These are phyloP conservation scores for Eupsittula cactorum DNA, from an alignment of 2,113 vertebrate species.

Conservation along the genomic window DNA sequence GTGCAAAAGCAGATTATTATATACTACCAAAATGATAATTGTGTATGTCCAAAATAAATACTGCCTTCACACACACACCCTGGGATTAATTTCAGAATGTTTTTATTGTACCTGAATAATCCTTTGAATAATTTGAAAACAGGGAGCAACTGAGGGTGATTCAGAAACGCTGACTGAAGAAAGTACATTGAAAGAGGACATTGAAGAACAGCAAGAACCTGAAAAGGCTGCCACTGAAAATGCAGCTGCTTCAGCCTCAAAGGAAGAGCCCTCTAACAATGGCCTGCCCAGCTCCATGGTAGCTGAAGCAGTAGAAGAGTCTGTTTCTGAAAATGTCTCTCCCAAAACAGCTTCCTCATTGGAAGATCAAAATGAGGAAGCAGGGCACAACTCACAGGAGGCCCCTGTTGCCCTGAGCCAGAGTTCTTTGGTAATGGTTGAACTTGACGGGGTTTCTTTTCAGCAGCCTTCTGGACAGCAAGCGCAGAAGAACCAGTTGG, in stretches of 20 bases:
- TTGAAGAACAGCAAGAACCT: conserved; percentile 40
- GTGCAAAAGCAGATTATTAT: not conserved
- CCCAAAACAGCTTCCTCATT: conserved; percentile 58
- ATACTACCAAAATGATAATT: not conserved
- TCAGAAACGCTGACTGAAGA: conserved; percentile 54
- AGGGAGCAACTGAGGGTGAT: not conserved
- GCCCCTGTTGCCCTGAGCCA: conserved; percentile 63
- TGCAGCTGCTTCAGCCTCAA: not conserved
- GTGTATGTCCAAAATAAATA: not conserved
- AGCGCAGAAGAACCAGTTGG: conserved; percentile 71
- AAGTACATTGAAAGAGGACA: conserved; percentile 17
- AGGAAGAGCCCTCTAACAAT: conserved; percentile 69
- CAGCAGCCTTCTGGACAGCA: conserved; percentile 64
- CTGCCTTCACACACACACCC: not conserved
- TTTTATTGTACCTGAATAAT: not conserved
- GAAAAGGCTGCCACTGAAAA: conserved; percentile 36
- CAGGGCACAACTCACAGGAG: conserved; percentile 66
- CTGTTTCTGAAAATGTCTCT: conserved; percentile 59
- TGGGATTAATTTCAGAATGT: not conserved
- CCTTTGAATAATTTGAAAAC: not conserved
- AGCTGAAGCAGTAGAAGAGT: conserved; percentile 58
- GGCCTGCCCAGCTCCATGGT: conserved; percentile 50
- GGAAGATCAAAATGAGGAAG: conserved; percentile 74
- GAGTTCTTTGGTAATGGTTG: conserved; percentile 74
- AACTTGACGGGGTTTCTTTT: conserved; percentile 77